Conservation (phyloP, 2,113 vertebrate species). For the Desmodus rotundus region DNA sequence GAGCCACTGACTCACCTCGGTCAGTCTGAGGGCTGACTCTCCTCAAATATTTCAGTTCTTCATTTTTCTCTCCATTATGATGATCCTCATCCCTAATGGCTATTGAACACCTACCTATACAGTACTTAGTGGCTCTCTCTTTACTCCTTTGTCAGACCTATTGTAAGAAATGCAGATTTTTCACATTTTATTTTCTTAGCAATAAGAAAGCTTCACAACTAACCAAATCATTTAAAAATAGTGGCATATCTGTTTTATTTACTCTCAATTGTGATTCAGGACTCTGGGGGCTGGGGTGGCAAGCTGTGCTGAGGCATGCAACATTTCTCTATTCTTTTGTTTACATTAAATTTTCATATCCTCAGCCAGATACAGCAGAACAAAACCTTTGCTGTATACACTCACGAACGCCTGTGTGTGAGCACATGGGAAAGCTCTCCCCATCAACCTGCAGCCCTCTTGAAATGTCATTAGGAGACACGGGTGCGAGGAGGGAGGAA, state of each 20-base stretch:
- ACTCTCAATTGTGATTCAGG: neutral
- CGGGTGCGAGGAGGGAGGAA: neutral
- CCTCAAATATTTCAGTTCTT: too few species aligned
- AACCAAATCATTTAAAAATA: neutral
- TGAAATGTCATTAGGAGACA: neutral
- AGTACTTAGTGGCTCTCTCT: neutral
- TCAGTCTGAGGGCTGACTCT: too few species aligned
- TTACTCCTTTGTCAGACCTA: neutral
- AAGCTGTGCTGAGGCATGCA: neutral
- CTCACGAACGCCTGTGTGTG: neutral
- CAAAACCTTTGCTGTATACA: neutral
- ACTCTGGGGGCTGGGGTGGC: neutral
- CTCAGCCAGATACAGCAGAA: neutral
- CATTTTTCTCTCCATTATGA: too few species aligned
- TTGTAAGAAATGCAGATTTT: neutral
- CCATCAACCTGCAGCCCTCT: neutral
- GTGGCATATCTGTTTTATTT: neutral
- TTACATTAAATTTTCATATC: neutral
- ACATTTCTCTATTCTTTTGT: neutral
- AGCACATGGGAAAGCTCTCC: neutral
- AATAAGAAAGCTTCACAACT: neutral
- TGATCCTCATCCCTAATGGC: neutral
- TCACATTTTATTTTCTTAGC: neutral
- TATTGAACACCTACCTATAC: neutral
- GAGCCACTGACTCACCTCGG: too few species aligned